phyloP scores from a whole-genome alignment of 2,888 invertebrate genomes.

The Aspidapion aeneum region DNA sequence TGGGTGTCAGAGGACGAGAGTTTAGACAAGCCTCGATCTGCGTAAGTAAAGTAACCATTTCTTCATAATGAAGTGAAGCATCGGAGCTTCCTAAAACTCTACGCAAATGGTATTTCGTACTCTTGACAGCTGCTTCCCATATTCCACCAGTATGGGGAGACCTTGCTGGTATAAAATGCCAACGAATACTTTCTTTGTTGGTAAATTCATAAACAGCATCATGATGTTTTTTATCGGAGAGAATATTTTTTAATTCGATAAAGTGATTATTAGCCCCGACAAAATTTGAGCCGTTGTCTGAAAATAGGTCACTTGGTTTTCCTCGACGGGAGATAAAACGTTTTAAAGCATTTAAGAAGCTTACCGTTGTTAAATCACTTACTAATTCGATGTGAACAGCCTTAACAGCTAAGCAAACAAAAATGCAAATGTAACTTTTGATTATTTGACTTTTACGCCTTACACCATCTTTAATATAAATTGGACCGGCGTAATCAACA shows the following conservation, averaged over 20 bases:
- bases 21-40: no score
- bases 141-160: not conserved
- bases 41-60: no score
- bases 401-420: not conserved
- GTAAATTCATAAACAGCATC: not conserved
- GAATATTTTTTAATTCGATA: no score
- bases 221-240: no score
- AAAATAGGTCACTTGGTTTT: not conserved
- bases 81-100: no score
- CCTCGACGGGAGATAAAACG: not conserved
- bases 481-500: not conserved
- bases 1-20: no score
- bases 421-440: not conserved
- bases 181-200: not conserved
- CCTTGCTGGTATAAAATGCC: not conserved
- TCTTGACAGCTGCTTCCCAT: not conserved
- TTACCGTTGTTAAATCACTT: not conserved
- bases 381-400: not conserved
- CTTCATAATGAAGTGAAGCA: no score
- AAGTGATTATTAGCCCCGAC: not conserved
- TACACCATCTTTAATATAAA: not conserved
- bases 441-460: not conserved
- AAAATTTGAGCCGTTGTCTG: not conserved
- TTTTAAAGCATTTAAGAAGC: not conserved
- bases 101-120: not conserved